Evolutionary conservation across 2,797 vertebrate genomes (phyloP), one percentile per base, ranked within the genome.

Genomic region (Ambastaia sidthimunki): DNA sequence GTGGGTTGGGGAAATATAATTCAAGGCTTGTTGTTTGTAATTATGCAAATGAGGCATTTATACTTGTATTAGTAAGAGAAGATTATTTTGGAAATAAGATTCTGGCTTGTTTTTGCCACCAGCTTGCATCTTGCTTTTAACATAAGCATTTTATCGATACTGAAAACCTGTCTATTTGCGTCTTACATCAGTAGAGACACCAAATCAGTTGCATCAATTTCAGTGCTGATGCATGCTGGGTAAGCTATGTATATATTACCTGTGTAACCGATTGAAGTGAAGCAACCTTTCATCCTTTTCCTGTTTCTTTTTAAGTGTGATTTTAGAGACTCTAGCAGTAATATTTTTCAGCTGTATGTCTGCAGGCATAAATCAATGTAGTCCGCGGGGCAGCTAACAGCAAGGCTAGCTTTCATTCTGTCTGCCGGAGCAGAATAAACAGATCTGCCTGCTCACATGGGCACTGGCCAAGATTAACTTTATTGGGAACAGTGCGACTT

Each of bases 391-490:
- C 75, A 50, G 81, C 76, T 78, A 60, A 23, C 82, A 72, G 80
- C 72, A 55, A 71, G 79, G 70, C 19, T 76, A 62, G 83, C 13
- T 80, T 78, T 71, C 67, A 57, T 85, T 85, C 73, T 63, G 65
- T 81, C 77, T 80, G 70, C 34, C 50, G 60, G 77, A 83, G 77
- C 68, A 78, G 69, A 85, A 86, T 86, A 83, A 87, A 85, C 80
- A 80, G 34, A 28, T 80, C 52, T 84, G 84, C 88, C 79, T 84
- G 83, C 71, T 80, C 78, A 83, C 79, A 82, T 60, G 71, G 80
- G 65, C 82, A 85, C 73, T 85, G 65, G 86, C 89, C 70, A 65
- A 87, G 84, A 89, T 90, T 87, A 91, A 73, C 85, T 77, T 91
- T 89, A 89, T 87, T 86, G 72, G 71, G 87, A 88, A 82, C 82